A percentile compares a stretch with the other conserved stretches of the same genome.
Evolutionary conservation across 2,113 vertebrate genomes (phyloP).

Genomic region (Gymnobelideus leadbeateri): DNA sequence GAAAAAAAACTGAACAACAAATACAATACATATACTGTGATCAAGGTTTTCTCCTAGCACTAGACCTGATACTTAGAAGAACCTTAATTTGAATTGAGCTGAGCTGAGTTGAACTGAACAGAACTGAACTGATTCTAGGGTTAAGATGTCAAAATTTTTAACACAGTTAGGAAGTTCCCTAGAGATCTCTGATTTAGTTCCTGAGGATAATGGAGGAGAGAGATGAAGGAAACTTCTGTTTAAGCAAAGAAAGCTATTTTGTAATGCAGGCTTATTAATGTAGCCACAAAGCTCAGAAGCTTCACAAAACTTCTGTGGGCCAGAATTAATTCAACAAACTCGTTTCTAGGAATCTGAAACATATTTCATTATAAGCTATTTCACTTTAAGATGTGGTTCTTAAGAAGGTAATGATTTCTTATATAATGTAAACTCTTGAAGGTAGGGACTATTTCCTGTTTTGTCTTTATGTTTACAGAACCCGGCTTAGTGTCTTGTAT

Average conservation of each 20-base stretch:
- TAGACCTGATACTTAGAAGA: neutral
- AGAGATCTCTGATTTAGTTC: neutral
- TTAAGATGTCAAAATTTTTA: neutral
- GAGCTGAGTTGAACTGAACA: neutral
- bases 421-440: neutral
- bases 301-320: constrained; percentile 31
- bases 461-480: neutral
- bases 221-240: neutral
- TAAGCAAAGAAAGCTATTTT: neutral
- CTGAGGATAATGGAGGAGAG: neutral
- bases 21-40: neutral
- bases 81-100: neutral
- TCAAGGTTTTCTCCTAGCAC: neutral
- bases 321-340: neutral
- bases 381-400: constrained; percentile 28
- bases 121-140: neutral
- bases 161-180: neutral
- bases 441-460: neutral
- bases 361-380: constrained; percentile 14
- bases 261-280: neutral
- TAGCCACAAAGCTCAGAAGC: neutral
- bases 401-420: constrained; percentile 30
- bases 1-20: neutral
- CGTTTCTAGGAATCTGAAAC: neutral
- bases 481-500: neutral